These are phyloP conservation scores for Heloderma charlesbogerti DNA, from an alignment of 2,113 vertebrate genomes.

Conservation along the genomic window DNA sequence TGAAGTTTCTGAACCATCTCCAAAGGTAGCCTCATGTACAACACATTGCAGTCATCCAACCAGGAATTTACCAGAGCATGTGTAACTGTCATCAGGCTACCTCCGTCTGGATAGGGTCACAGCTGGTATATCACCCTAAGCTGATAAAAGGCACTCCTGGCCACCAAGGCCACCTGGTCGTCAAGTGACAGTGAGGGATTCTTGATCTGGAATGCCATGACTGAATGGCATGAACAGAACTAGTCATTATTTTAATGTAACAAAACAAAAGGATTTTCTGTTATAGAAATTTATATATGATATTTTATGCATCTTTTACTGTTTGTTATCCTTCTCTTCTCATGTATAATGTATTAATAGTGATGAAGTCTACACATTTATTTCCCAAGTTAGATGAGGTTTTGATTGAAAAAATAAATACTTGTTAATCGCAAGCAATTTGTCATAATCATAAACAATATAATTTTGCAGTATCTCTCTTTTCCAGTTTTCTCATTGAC, in stretches of 20 bases:
- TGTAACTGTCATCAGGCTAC: too few relatives aligned
- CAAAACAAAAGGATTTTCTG: background rate
- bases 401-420: conserved; percentile 1
- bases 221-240: background rate
- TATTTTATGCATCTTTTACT: background rate
- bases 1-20: too few relatives aligned
- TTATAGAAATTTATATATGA: background rate
- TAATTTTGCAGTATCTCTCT: conserved; percentile 10
- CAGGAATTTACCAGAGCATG: too few relatives aligned
- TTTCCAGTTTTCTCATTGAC: conserved; percentile 10
- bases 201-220: background rate
- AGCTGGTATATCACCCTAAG: too few relatives aligned
- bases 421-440: background rate
- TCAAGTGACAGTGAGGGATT: background rate
- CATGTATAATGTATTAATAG: background rate
- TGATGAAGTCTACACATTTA: background rate
- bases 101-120: too few relatives aligned
- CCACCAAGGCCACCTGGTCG: too few relatives aligned
- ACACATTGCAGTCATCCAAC: too few relatives aligned
- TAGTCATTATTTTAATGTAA: background rate
- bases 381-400: conserved; percentile 8
- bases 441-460: background rate
- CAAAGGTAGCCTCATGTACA: too few relatives aligned
- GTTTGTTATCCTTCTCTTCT: background rate
- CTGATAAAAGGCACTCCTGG: too few relatives aligned